These are phyloP conservation scores for Drosophila paulistorum DNA, from an alignment of 1,140 invertebrate species.

Conservation along the genomic window DNA sequence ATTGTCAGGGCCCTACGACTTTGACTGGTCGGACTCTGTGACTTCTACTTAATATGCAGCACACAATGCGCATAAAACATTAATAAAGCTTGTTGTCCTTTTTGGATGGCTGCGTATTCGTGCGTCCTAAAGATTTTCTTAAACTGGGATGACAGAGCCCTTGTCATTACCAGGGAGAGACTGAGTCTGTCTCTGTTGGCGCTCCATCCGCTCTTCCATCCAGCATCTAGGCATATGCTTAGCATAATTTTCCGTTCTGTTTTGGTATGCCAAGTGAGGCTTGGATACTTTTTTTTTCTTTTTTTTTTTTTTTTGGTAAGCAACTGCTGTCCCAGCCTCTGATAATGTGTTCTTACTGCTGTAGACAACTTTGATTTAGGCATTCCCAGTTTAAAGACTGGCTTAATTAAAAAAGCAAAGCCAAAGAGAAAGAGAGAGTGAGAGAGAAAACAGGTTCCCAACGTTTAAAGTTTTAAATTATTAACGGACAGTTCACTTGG, in stretches of 20 bases:
- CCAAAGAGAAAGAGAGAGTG: background rate
- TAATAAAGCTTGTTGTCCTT: constrained; percentile 81
- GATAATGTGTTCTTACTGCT: constrained; percentile 36
- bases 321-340: constrained; percentile 11
- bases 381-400: constrained; percentile 48
- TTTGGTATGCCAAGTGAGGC: constrained; percentile 58
- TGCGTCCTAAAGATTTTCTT: constrained; percentile 39
- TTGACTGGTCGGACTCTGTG: constrained; percentile 5
- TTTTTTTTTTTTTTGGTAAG: background rate
- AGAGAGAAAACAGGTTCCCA: constrained; percentile 35
- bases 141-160: constrained; percentile 48
- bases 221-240: constrained; percentile 63
- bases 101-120: constrained; percentile 60
- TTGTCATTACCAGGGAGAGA: constrained; percentile 74
- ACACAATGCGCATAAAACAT: constrained; percentile 80
- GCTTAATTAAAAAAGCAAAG: constrained; percentile 62
- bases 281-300: background rate
- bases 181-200: background rate
- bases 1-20: constrained; percentile 53
- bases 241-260: constrained; percentile 68
- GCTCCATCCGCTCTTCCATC: constrained; percentile 22
- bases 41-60: constrained; percentile 67
- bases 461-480: constrained; percentile 60
- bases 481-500: constrained; percentile 60
- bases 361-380: constrained; percentile 70